Evolutionary conservation across 2,797 vertebrate genomes (phyloP), one percentile per base, ranked within the genome.

Genomic region (Coilia nasus): DNA sequence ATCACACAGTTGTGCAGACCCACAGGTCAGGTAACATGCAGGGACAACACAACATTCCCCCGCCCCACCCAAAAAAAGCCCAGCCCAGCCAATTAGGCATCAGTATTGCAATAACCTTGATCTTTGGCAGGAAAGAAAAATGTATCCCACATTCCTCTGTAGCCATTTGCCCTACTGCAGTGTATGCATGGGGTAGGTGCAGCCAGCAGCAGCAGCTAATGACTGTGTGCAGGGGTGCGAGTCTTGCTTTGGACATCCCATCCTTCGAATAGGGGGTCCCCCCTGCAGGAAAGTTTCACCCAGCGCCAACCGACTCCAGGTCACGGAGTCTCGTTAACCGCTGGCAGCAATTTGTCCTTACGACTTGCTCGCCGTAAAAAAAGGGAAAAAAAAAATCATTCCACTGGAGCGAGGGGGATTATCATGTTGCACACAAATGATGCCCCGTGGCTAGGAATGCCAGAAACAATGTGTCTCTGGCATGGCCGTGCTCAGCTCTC

Each of bases 331-430:
- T 78, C 35, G 31, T 78, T 78, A 78, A 78, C 35, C 31, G 71
- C 31, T 78, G 71, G 31, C 31, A 78, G 71, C 71, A 78, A 78
- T 78, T 78, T 78, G 71, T 78, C 71, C 35, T 7, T 17, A 19
- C 71, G 35, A 44, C 71, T 78, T 0, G 71, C 71, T 14, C 6
- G 67, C 50, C 50, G 50, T 2, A 85, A 78, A 85, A 54, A 71
- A 31, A 64, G n/a, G 17, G 10, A 14, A 28, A 67, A 11, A 71
- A 78, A 78, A 78, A 6, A 78, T 78, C 71, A 78, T 78, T 78
- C 71, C 71, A 78, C 19, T 4, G 17, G 15, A 78, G 71, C 21
- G 41, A 82, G 50, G 31, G 84, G 83, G 86, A 84, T 86, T 54
- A 82, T 50, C 21, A 78, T 54, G 56, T 71, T 50, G 60, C 19